Evolutionary conservation across 2,888 invertebrate species (phyloP), one percentile per base, ranked within the genome.

Genomic region (Pandemis cinnamomeana): DNA sequence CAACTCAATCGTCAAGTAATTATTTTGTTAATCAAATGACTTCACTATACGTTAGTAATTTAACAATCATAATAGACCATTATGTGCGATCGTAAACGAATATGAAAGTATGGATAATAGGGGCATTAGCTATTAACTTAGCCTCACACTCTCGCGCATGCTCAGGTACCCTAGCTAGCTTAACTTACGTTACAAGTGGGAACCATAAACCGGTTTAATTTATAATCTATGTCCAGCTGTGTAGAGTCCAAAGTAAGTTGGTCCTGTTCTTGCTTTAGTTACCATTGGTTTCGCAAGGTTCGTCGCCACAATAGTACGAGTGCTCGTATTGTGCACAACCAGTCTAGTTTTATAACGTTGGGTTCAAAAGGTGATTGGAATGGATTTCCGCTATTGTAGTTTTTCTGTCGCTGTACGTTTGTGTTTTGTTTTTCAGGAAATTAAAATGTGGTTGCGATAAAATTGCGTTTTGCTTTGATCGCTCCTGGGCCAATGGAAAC

Each of bases 41-140:
- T 77, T 77, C 80, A 74, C 67, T 80, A 81, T 79, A 80, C 82
- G 79, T 83, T 76, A 86, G 85, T 82, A 84, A 87, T 87, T 86
- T 85, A 86, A 86, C 84, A 83, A 84, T 80, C 81, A 80, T 86
- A 87, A 87, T 86, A 87, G 86, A 81, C 82, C 80, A 84, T 84
- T 83, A 81, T 79, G 77, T 70, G 66, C 71, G 76, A 75, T 77
- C 78, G 75, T 79, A 78, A 79, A 78, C 77, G 74, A 78, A 78
- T 79, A 75, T 61, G 71, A 76, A 76, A 70, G 55, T 66, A 76
- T 60, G 70, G 70, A 55, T 76, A 76, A 72, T 71, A 71, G 72
- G 67, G 58, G 67, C 74, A 78, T 77, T 77, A 78, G 75, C 74
- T 27, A 58, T 58, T 58, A 58, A 58, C 27, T 27, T 27, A 7